These are phyloP conservation scores for Acronicta leporina DNA, from an alignment of 2,888 invertebrate genomes.

Conservation along the genomic window DNA sequence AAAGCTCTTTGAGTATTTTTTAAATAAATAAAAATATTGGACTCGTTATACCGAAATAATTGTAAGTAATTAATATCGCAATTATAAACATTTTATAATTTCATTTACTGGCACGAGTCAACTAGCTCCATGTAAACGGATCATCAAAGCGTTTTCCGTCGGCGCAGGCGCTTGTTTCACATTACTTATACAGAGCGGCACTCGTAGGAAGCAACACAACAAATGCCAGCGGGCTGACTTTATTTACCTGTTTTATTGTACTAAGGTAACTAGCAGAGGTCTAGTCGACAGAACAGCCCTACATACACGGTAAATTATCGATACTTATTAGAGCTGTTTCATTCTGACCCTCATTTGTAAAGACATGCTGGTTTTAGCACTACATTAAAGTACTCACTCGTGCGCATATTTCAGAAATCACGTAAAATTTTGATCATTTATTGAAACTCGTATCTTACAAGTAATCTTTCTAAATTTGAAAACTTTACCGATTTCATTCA, in stretches of 20 bases:
- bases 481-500: no score
- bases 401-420: no score
- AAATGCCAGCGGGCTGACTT: conserved; percentile 68
- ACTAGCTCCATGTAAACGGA: conserved; percentile 61
- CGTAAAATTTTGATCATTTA: neutral
- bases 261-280: conserved; percentile 40
- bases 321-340: conserved; percentile 29
- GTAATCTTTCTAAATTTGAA: no score
- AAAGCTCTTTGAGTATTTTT: no score
- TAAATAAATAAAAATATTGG: no score
- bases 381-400: no score
- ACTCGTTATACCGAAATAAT: neutral
- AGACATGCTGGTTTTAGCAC: neutral
- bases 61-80: neutral
- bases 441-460: no score
- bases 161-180: conserved; percentile 69
- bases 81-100: neutral
- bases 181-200: conserved; percentile 67
- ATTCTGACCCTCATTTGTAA: conserved; percentile 9
- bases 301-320: conserved; percentile 21
- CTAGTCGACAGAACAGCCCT: conserved; percentile 19
- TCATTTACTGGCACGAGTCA: conserved; percentile 44
- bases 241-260: conserved; percentile 65
- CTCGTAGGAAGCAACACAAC: conserved; percentile 69
- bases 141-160: conserved; percentile 70